Evolutionary conservation across 2,888 invertebrate genomes (phyloP).

Genomic region (Xanthorhoe designata): DNA sequence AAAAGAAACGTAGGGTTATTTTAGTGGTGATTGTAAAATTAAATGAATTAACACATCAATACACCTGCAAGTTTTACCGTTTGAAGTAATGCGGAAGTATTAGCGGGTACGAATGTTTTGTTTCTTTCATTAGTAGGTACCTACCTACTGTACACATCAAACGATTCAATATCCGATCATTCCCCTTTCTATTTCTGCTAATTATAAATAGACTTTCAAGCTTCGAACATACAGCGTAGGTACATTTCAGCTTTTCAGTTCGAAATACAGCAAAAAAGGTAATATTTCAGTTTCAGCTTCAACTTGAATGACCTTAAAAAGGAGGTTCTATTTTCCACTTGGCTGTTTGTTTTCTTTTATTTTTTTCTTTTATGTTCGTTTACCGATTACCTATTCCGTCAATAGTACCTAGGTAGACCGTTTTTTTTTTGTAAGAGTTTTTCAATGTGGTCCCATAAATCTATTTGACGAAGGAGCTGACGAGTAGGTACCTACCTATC

Average conservation of each 20-base stretch:
- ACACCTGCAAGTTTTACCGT: background rate
- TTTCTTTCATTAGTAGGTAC: constrained; percentile 12
- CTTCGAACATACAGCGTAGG: constrained; percentile 1
- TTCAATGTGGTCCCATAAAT: too few relatives aligned
- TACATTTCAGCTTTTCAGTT: too few relatives aligned
- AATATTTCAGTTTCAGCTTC: background rate
- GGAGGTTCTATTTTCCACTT: too few relatives aligned
- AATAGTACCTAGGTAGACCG: too few relatives aligned
- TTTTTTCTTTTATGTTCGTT: too few relatives aligned
- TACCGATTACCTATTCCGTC: too few relatives aligned
- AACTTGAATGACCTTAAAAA: background rate
- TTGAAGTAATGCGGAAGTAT: constrained; percentile 9
- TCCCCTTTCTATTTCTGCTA: constrained; percentile 40
- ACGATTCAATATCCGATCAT: constrained; percentile 34
- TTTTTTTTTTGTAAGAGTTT: too few relatives aligned
- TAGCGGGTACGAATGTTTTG: constrained; percentile 3
- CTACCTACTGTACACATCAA: constrained; percentile 22
- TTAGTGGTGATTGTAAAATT: background rate
- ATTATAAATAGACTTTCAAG: constrained; percentile 33
- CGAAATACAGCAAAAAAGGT: background rate
- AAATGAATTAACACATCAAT: background rate
- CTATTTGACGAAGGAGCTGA: too few relatives aligned
- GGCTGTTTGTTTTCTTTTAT: too few relatives aligned
- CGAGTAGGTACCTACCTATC: too few relatives aligned
- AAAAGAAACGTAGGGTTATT: background rate